A percentile compares a stretch with the other conserved stretches of the same genome.
Conservation (phyloP, 2,888 invertebrate species). For the Nesidiocoris tenuis region DNA sequence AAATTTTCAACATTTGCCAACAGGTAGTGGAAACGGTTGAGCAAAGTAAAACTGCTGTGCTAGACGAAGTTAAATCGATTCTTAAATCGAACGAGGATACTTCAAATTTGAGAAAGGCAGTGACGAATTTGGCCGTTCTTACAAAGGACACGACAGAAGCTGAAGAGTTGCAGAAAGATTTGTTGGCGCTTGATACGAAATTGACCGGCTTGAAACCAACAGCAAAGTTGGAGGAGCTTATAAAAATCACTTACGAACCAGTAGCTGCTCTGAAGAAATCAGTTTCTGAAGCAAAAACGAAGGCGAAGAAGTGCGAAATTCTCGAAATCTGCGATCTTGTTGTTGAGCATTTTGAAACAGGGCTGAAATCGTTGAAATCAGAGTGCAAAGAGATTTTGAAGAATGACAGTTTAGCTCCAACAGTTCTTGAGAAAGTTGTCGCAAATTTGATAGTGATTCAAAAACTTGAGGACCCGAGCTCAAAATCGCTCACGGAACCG, state of each 20-base stretch:
- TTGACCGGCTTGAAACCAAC: constrained; percentile 1
- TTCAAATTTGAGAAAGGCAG: background rate
- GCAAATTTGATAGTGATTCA: constrained; percentile 3
- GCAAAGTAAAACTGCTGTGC: constrained; percentile 2
- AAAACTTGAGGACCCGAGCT: background rate
- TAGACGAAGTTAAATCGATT: background rate
- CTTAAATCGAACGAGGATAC: background rate
- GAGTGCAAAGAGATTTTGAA: background rate
- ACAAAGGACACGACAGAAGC: background rate
- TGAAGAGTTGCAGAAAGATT: background rate
- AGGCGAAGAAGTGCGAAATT: background rate
- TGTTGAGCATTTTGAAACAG: constrained; percentile 1
- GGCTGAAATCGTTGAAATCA: background rate
- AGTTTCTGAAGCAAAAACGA: background rate
- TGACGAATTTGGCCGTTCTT: background rate
- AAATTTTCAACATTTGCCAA: constrained; percentile 13
- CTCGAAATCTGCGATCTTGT: constrained; percentile 7
- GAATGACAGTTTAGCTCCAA: background rate
- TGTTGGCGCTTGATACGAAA: constrained; percentile 15
- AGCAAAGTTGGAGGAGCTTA: constrained; percentile 12
- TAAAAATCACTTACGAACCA: constrained; percentile 6
- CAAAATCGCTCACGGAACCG: background rate
- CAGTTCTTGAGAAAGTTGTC: background rate
- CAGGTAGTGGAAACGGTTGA: constrained; percentile 3
- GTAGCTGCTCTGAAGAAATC: constrained; percentile 4